Base-by-base conservation (phyloP, 2,888 invertebrate genomes). In the Nomada lathburiana region DNA sequence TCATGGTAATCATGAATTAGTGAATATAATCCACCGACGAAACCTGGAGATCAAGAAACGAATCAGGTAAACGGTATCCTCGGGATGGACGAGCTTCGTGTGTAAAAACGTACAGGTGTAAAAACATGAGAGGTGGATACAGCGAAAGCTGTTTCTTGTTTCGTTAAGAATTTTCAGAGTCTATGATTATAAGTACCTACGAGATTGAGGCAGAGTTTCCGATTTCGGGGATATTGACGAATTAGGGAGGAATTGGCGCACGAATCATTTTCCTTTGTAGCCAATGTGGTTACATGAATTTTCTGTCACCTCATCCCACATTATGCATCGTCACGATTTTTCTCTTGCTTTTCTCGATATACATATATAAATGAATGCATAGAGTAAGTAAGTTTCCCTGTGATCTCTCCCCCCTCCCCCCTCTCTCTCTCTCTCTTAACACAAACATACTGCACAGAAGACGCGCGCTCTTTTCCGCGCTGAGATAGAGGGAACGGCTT, bases 401-500 rank as follows among this genome's bases (percentile, higher is more conserved):
- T 36, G 65, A 50, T 64, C 63, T 68, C 52, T 36, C 60, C 52
- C 29, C 65, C 60, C 63, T 4, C 50, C 63, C 52, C 44, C 29
- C 67, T 52, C 23, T 53, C 50, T 52, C 52, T 52, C 67, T 60
- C 63, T 47, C 60, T 53, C 64, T 2, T 16, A n/a, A 44, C 42
- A 50, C 50, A 67, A 13, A 9, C 1, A 23, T 29, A 47, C 11
- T 36, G 36, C 36, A 36, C 36, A 36, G 36, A 36, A 44, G n/a
- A 57, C 53, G 36, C 57, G 64, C 26, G 68, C 70, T 77, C 72
- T 36, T 82, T 73, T 73, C 76, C 18, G 55, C 42, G 63, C 44
- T 67, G 64, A 80, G 85, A 65, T 70, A 44, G 81, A 71, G 68
- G 60, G 72, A 76, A 72, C 44, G 70, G 52, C 76, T 64, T 23